These are phyloP conservation scores for Acleris literana DNA, from an alignment of 2,888 invertebrate species.

Conservation along the genomic window DNA sequence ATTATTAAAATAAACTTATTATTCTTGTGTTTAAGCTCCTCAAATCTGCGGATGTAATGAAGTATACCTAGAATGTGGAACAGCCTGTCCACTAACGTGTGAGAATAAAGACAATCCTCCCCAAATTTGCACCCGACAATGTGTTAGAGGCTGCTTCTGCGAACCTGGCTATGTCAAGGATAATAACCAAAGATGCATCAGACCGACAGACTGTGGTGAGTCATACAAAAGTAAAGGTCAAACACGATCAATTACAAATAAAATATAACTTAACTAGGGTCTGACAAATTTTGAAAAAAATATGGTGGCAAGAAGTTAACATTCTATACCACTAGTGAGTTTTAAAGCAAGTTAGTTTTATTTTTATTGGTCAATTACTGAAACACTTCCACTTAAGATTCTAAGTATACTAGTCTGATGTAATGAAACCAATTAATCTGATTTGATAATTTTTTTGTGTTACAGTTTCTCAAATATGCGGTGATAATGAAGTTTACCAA, in stretches of 20 bases:
- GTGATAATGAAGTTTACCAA: constrained; percentile 25
- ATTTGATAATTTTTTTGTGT: neutral
- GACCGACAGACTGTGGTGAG: constrained; percentile 16
- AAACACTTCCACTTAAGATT: neutral
- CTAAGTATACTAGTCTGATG: no score
- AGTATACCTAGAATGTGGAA: constrained; percentile 24
- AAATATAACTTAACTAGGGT: no score
- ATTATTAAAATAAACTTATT: neutral
- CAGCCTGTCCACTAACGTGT: constrained; percentile 28
- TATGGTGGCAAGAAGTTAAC: no score
- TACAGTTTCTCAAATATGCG: constrained; percentile 15
- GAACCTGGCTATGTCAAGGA: constrained; percentile 23
- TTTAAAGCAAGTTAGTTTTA: no score
- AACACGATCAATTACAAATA: no score
- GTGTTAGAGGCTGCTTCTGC: constrained; percentile 29
- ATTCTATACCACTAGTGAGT: no score
- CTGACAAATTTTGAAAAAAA: no score
- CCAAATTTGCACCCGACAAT: constrained; percentile 11
- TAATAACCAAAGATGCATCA: constrained; percentile 14
- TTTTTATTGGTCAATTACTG: no score
- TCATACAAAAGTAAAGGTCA: no score
- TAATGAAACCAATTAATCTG: no score
- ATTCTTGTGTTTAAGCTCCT: neutral
- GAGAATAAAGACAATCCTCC: constrained; percentile 29
- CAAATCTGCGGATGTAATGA: constrained; percentile 26